A percentile compares a stretch with the other conserved stretches of the same genome.
These are phyloP conservation scores for Toxostoma redivivum DNA, from an alignment of 2,113 vertebrate genomes.

Conservation along the genomic window DNA sequence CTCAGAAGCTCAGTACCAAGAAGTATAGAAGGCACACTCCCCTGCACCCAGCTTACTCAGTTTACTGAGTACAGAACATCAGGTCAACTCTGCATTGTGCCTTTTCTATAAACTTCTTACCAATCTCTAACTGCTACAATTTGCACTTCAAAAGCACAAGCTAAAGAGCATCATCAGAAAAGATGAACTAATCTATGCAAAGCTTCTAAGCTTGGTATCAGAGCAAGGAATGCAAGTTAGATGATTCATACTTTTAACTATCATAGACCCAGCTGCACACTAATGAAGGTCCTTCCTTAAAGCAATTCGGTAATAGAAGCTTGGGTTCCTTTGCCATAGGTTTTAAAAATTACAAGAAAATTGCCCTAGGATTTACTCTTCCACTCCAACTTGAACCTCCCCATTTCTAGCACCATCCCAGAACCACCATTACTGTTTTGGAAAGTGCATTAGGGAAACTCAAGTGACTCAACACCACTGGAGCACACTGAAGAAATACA, in stretches of 20 bases:
- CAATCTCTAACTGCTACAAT: background rate
- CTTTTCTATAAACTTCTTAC: background rate
- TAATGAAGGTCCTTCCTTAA: background rate
- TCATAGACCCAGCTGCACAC: background rate
- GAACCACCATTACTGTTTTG: background rate
- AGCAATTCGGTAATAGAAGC: fast-evolving
- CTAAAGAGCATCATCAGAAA: background rate
- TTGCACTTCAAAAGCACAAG: background rate
- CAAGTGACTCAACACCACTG: background rate
- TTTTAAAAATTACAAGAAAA: background rate
- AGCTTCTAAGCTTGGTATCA: background rate
- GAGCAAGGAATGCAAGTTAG: background rate
- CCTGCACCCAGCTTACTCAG: background rate
- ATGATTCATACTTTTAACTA: background rate
- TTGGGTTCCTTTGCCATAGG: background rate
- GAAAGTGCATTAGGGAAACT: background rate
- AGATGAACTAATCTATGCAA: background rate
- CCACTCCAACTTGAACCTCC: background rate
- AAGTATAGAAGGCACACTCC: background rate
- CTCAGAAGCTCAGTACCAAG: background rate
- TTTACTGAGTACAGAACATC: background rate
- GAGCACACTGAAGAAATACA: background rate
- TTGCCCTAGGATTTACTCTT: background rate
- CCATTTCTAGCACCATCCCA: background rate
- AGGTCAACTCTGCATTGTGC: background rate